Base-by-base conservation (phyloP, 30 jellyfish, hydroid and myxozoan species). In the Catostylus mosaicus region DNA sequence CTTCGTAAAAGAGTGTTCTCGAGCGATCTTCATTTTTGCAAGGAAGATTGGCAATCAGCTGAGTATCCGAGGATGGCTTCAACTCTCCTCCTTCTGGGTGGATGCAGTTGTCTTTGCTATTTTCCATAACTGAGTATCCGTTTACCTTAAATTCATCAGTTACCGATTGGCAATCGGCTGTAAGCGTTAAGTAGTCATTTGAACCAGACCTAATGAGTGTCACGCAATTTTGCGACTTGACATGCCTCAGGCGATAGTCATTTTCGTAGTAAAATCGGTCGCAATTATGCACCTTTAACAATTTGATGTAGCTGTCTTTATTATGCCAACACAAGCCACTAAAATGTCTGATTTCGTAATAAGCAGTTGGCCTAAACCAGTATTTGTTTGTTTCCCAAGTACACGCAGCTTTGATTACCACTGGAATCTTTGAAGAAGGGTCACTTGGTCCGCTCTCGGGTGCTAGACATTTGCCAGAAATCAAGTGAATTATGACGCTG, bases 321-420 rank as follows among this genome's bases (percentile, higher is more conserved):
- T 80, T 51, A 3, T 10, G 46, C 85, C 84, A 82, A 30, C 92
- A 82, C 36, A 69, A 48, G 0, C 80, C 71, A 24, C 86, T 68
- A 26, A 10, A 52, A 14, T 71, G 79, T 10, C 85, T 73, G 3
- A 82, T 82, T 18, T 24, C 30, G 64, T 64, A 67, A 59, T 45
- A 60, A 14, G 73, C 92, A 35, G 50, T 65, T 16, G 80, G 43
- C 35, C 66, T 29, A 62, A 82, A 67, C 56, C 48, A 82, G 78
- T 67, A 70, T 38, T 45, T 68, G 24, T 36, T 54, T 3, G 59
- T 36, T 11, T 34, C 19, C 40, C 4, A n/a, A 4, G 45, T 4
- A 40, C 86, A 69, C 56, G 40, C 80, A 6, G 67, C 29, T 12
- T 30, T 29, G 24, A 82, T n/a, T 30, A 69, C 51, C 37, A 70